Base-by-base conservation (phyloP, 2,888 invertebrate genomes). In the Pardosa pseudoannulata region DNA sequence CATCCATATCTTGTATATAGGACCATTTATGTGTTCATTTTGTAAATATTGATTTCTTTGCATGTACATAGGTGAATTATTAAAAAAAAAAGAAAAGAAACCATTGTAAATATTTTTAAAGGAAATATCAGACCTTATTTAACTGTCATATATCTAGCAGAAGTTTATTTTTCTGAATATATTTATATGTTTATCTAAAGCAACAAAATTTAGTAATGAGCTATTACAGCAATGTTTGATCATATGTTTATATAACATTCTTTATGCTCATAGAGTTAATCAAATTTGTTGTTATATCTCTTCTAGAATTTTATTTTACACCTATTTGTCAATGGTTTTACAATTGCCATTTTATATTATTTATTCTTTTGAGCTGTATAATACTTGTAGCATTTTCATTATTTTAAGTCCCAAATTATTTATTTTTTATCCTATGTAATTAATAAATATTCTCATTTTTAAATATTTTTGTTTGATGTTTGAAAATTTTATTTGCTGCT, bases 111-210 rank as follows among this genome's bases (percentile, higher is more conserved):
- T 81, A 81, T 70, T 81, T 80, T 81, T 74, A 41, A 56, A 74
- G n/a, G 36, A 71, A 71, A 39, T 64, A 62, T 41, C 27, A 29
- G 70, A 70, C 56, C 64, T 67, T 32, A 32, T 67, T 67, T 67
- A 67, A 67, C 27, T 75, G 31, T 82, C 31, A 70, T 32, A 75
- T 74, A 81, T 81, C 68, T 76, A 83, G 50, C 16, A 85, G 41
- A 85, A 73, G 72, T 78, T 83, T 85, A 85, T 85, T 85, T 83
- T 85, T 81, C 64, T 78, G 83, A 78, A 85, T 56, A 83, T 65
- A 64, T 67, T 73, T 83, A 71, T 75, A 65, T 65, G 65, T 67
- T 67, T 67, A 32, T 67, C 36, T 9, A 32, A 67, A 29, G 16
- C 6, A 19, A 56, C 56, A 23, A 56, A 56, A 56, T 23, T 56